phyloP scores from a whole-genome alignment of 2,797 vertebrate species.

The Danio kyathit region DNA sequence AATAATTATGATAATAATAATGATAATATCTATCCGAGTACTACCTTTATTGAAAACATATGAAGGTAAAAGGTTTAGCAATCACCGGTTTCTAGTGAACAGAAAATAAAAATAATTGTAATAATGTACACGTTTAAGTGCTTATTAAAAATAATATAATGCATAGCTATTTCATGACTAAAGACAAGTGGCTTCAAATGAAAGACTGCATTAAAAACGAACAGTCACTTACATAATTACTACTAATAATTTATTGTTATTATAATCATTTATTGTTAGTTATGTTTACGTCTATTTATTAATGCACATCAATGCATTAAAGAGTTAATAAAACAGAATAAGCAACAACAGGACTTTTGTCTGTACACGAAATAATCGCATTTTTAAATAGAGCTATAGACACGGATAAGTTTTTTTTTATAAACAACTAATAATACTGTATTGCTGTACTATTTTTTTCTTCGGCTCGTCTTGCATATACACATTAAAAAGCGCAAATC shows the following conservation, averaged over 20 bases:
- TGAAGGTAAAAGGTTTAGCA: background rate
- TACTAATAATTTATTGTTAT: too few relatives aligned
- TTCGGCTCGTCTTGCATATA: background rate
- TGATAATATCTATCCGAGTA: background rate
- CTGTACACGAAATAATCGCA: constrained; percentile 11
- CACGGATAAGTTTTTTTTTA: background rate
- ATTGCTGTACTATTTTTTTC: background rate
- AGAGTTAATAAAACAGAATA: background rate
- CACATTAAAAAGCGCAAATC: background rate
- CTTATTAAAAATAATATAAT: background rate
- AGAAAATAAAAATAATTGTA: background rate
- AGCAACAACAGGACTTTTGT: background rate
- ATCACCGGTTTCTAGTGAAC: background rate
- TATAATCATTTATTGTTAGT: background rate
- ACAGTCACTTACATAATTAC: background rate
- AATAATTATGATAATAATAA: constrained; percentile 18
- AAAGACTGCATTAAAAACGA: background rate
- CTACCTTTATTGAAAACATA: background rate
- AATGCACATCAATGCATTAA: background rate
- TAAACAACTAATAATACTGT: background rate
- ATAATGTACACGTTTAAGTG: background rate
- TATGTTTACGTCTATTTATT: background rate
- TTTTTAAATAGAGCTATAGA: background rate
- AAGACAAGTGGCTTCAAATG: background rate
- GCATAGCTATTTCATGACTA: background rate